Conservation (phyloP, 2,113 vertebrate genomes). For the Otus sunia region DNA sequence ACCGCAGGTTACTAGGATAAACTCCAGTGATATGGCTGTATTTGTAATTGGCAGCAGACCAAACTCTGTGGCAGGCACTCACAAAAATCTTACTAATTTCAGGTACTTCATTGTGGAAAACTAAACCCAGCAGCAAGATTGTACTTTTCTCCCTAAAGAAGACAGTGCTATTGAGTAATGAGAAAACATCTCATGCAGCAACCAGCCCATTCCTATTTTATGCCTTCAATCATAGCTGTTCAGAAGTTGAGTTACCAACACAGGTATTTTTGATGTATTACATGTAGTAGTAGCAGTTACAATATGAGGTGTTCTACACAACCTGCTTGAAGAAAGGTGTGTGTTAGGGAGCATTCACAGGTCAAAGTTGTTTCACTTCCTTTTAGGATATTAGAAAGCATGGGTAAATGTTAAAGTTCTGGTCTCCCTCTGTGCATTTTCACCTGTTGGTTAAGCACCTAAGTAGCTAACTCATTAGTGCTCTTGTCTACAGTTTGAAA, state of each 20-base stretch:
- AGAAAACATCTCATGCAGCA: not conserved
- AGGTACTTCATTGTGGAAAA: not conserved
- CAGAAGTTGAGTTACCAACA: not conserved
- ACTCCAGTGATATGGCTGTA: not conserved
- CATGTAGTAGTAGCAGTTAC: not conserved
- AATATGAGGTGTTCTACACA: not conserved
- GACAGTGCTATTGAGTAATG: not conserved
- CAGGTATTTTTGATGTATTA: not conserved
- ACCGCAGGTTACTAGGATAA: not conserved
- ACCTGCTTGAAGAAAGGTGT: not conserved
- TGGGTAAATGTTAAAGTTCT: not conserved
- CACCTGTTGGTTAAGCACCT: not conserved
- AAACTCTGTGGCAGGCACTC: not conserved
- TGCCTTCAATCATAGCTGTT: not conserved
- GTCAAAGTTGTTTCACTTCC: not conserved
- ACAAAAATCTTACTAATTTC: slow-evolving; percentile 9
- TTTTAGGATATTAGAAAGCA: not conserved
- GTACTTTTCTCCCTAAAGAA: not conserved
- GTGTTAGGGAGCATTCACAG: not conserved
- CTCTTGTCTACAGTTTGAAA: not conserved
- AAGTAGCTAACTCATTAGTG: not conserved
- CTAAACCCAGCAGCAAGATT: not conserved
- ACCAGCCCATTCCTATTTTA: not conserved
- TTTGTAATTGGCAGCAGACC: not conserved
- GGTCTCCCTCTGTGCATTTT: not conserved